A percentile compares a stretch with the other conserved stretches of the same genome.
Conservation (phyloP, 1,140 invertebrate genomes). For the Oscheius sp. region DNA sequence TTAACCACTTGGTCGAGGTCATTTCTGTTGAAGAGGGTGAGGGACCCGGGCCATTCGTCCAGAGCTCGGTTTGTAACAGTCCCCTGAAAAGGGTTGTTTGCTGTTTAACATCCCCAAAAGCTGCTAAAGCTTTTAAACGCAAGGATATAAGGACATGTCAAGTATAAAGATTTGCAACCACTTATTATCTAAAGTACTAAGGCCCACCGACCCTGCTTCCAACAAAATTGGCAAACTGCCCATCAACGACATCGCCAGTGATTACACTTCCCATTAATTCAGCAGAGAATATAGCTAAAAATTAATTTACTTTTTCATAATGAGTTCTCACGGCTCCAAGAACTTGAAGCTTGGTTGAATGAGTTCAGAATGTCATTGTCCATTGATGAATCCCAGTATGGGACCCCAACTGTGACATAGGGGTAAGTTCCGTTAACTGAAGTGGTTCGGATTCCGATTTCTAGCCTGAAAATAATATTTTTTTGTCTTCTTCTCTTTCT, state of each 20-base stretch:
- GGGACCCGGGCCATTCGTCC: background rate
- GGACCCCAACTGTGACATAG: background rate
- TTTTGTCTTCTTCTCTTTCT: background rate
- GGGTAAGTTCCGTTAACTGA: background rate
- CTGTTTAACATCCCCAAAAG: no score
- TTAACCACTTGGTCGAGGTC: background rate
- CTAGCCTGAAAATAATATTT: background rate
- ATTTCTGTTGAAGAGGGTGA: background rate
- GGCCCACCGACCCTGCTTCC: no score
- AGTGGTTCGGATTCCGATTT: background rate
- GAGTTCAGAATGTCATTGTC: background rate
- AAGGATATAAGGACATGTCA: no score
- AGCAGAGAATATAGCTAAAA: background rate
- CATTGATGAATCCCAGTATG: background rate
- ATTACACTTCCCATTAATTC: background rate
- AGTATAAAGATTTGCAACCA: no score
- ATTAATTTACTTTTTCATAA: no score
- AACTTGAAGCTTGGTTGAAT: no score
- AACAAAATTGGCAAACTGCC: background rate
- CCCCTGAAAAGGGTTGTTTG: background rate
- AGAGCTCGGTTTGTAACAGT: no score
- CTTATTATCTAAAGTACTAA: no score
- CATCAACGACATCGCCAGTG: background rate
- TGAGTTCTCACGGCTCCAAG: no score
- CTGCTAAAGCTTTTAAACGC: no score